Evolutionary conservation across 2,888 invertebrate genomes (phyloP), one percentile per base, ranked within the genome.

Genomic region (Digitonthophagus gazella): DNA sequence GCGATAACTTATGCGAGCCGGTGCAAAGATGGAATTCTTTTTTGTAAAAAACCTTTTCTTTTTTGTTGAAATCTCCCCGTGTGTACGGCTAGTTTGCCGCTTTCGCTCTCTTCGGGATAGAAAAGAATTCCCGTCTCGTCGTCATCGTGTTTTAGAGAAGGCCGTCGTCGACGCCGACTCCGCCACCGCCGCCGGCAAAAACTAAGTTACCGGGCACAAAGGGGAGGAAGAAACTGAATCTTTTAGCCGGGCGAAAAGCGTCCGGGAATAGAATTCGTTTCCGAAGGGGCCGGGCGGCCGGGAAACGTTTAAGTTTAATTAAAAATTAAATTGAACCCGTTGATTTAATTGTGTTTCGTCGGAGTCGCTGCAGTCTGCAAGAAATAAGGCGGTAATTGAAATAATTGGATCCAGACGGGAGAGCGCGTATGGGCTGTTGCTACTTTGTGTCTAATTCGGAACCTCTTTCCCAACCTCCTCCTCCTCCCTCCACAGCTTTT

Each of bases 291-390:
- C n/a, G n/a, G 28, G 28, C 6, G 28, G 28, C 28, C 11, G 28
- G 61, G 18, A 61, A 61, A 61, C 61, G 61, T 61, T 65, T 65
- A 54, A 65, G 44, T 65, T 65, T 65, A 65, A 65, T 65, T 65
- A 65, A 65, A 65, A 65, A 65, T 65, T 65, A 65, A 65, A 65
- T 65, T 65, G 65, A 55, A 65, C 65, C 28, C 14, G 65, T 55
- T 65, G 65, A 28, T 44, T 65, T 65, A 65, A 65, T 65, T 65
- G 55, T 65, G 65, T 65, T 65, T 54, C 28, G 65, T 14, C 18
- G 44, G 18, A 54, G 44, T 54, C 54, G 44, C 65, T 64, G 55
- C 65, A 16, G 65, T 61, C 61, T 61, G 61, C 61, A 19, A 61
- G 61, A 61, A 61, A 61, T 61, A 61, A 61, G 61, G 20, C 61